phyloP scores from a whole-genome alignment of 1,140 invertebrate genomes.

The Lordiphosa collinella region DNA sequence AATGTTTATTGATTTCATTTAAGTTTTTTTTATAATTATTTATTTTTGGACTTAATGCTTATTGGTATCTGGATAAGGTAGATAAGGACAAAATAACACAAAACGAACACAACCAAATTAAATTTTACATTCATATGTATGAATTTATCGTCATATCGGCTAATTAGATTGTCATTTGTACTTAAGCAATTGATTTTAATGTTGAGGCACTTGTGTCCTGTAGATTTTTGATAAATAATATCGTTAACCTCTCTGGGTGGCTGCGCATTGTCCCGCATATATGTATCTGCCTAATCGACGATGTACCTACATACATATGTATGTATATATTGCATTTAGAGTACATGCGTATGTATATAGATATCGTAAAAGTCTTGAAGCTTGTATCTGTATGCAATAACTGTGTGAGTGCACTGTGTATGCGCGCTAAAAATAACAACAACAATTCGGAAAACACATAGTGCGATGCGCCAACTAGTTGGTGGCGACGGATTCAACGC shows the following conservation, averaged over 20 bases:
- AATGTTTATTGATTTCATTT: no score
- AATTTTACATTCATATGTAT: no score
- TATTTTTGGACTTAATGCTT: no score
- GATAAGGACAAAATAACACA: no score
- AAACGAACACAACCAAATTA: background rate
- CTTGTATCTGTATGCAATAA: slow-evolving; percentile 6
- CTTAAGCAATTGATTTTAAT: background rate
- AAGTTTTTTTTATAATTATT: no score
- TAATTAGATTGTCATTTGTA: background rate
- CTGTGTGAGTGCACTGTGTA: slow-evolving; percentile 21
- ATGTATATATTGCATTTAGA: background rate
- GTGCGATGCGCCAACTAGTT: slow-evolving; percentile 48
- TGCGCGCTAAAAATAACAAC: slow-evolving; percentile 7
- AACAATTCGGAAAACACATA: slow-evolving; percentile 27
- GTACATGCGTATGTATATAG: slow-evolving; percentile 27
- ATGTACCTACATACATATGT: background rate
- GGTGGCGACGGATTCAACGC: slow-evolving; percentile 41
- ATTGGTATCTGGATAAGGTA: no score
- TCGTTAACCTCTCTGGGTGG: background rate
- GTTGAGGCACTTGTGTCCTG: background rate
- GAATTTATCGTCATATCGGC: no score
- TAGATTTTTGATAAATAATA: background rate
- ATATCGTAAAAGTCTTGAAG: slow-evolving; percentile 1
- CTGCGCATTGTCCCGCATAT: background rate
- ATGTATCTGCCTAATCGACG: no score